phyloP scores from a whole-genome alignment of 1,140 invertebrate species.

The Gyrodactylus salaris region DNA sequence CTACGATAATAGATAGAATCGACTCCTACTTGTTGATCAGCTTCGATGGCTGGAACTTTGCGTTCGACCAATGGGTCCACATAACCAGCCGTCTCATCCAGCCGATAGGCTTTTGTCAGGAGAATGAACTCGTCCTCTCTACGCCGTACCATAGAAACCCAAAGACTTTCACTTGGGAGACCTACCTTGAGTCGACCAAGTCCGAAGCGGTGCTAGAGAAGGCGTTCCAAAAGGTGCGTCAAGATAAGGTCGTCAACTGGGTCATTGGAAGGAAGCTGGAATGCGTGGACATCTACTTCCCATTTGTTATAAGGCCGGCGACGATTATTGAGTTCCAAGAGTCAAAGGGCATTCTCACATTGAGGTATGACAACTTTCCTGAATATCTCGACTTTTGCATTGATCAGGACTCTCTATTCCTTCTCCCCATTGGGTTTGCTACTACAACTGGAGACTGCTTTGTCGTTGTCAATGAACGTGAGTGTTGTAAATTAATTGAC shows the following conservation, averaged over 20 bases:
- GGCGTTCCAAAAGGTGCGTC: background rate
- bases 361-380: background rate
- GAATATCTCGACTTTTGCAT: background rate
- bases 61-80: conserved; percentile 20
- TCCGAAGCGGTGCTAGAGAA: background rate
- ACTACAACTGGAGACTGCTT: background rate
- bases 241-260: background rate
- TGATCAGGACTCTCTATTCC: background rate
- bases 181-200: background rate
- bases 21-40: conserved; percentile 17
- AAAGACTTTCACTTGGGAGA: background rate
- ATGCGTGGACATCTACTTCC: background rate
- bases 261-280: background rate
- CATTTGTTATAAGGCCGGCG: background rate
- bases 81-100: conserved; percentile 57
- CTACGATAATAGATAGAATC: conserved; percentile 17
- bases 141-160: conserved; percentile 37
- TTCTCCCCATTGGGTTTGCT: background rate
- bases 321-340: background rate
- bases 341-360: background rate
- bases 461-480: background rate
- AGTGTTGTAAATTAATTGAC: too few relatives aligned
- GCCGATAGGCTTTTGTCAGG: conserved; percentile 58
- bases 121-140: conserved; percentile 39
- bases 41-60: conserved; percentile 20